Conservation (phyloP, 2,888 invertebrate species). For the Napeogenes inachia region DNA sequence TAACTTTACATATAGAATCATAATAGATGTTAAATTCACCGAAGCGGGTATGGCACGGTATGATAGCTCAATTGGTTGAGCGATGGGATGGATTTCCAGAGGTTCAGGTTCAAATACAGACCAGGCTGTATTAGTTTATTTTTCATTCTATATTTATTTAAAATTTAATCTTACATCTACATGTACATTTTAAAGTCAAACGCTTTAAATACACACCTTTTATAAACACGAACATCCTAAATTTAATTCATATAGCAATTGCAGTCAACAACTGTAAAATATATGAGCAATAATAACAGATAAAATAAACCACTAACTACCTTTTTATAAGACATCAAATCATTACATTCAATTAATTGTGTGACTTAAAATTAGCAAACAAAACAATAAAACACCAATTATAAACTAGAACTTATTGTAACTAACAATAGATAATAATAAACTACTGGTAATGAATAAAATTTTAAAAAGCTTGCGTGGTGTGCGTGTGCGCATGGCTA, state of each 20-base stretch:
- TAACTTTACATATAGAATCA: no score
- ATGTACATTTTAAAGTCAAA: no score
- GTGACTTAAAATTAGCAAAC: conserved; percentile 16
- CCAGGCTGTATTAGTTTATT: no score
- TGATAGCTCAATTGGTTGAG: no score
- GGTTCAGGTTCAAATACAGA: no score
- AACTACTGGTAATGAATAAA: conserved; percentile 23
- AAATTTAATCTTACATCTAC: no score
- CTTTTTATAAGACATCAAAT: neutral
- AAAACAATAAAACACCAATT: conserved; percentile 26
- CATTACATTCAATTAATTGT: conserved; percentile 12
- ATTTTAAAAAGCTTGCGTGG: conserved; percentile 50
- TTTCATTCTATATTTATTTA: no score
- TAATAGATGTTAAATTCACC: no score
- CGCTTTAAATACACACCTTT: no score
- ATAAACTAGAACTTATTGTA: conserved; percentile 8
- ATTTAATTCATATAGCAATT: neutral
- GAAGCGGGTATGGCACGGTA: no score
- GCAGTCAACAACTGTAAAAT: neutral
- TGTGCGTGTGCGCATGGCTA: conserved; percentile 69
- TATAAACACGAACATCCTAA: no score
- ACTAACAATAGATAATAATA: conserved; percentile 19
- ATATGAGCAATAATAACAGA: neutral
- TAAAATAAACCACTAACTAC: neutral
- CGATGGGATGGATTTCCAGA: no score